Conservation (phyloP, 2,888 invertebrate genomes). For the Tachina lurida region DNA sequence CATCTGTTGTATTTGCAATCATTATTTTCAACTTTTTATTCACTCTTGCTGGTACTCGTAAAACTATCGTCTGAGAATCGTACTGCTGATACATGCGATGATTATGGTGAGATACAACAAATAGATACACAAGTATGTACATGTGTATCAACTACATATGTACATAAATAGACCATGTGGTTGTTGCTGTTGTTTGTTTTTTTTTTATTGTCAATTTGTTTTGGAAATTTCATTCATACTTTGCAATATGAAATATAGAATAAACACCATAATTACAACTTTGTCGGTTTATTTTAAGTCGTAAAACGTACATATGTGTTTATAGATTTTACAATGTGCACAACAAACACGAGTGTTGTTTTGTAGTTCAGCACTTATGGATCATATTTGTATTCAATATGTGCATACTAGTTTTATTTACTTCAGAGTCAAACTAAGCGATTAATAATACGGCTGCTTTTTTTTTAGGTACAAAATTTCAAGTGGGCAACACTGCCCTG, state of each 20-base stretch:
- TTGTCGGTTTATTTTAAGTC: conserved; percentile 30
- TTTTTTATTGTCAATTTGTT: conserved; percentile 36
- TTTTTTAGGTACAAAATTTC: too few relatives aligned
- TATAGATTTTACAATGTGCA: not conserved
- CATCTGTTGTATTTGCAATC: conserved; percentile 32
- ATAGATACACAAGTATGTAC: not conserved
- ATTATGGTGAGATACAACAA: not conserved
- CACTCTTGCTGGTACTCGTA: not conserved
- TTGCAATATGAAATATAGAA: conserved; percentile 6
- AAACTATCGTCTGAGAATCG: not conserved
- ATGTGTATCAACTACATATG: conserved; percentile 4
- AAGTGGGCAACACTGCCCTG: too few relatives aligned
- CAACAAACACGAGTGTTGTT: not conserved
- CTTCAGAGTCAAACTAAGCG: too few relatives aligned
- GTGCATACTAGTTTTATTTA: too few relatives aligned
- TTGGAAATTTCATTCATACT: conserved; percentile 39
- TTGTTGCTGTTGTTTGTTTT: conserved; percentile 10
- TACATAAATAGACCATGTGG: not conserved
- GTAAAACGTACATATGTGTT: too few relatives aligned
- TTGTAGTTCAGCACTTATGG: not conserved
- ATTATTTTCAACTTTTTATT: not conserved
- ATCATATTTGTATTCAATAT: too few relatives aligned
- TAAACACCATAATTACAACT: conserved; percentile 19
- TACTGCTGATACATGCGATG: not conserved
- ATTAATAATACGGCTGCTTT: too few relatives aligned